Percentiles rank a stretch among this genome's conserved stretches.
Conservation (phyloP, 2,888 invertebrate species). For the Celastrina argiolus region DNA sequence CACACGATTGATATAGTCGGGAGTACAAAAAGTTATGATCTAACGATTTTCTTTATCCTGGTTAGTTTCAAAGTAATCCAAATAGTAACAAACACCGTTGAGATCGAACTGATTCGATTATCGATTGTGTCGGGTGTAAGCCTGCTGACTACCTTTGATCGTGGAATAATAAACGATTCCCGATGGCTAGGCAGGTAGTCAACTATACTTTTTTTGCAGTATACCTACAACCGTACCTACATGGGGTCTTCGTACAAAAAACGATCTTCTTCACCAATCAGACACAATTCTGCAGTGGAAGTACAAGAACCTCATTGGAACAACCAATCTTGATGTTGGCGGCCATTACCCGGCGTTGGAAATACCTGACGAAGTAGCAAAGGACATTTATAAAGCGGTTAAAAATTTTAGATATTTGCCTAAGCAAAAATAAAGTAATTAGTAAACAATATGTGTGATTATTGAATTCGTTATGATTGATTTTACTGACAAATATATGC, state of each 20-base stretch:
- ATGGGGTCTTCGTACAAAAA: conserved; percentile 82
- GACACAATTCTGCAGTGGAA: conserved; percentile 79
- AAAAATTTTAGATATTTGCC: conserved; percentile 40
- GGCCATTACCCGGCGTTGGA: conserved; percentile 94
- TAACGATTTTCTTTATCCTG: no score
- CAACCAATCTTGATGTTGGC: conserved; percentile 80
- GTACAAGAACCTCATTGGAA: conserved; percentile 82
- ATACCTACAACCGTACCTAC: conserved; percentile 83
- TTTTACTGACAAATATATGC: no score
- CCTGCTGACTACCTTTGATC: no score
- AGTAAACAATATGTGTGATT: neutral
- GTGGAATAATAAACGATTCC: no score
- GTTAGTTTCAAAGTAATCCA: no score
- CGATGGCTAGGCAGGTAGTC: no score
- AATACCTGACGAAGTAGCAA: conserved; percentile 82
- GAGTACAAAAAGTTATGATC: no score
- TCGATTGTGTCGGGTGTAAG: no score
- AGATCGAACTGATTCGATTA: no score
- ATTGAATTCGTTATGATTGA: no score
- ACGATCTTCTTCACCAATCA: conserved; percentile 81
- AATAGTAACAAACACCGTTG: no score
- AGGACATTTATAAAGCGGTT: conserved; percentile 78
- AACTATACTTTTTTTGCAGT: conserved; percentile 59
- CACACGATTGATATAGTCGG: no score
- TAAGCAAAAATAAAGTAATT: conserved; percentile 24